phyloP scores from a whole-genome alignment of 2,888 invertebrate genomes.

The Xiphydria camelus region DNA sequence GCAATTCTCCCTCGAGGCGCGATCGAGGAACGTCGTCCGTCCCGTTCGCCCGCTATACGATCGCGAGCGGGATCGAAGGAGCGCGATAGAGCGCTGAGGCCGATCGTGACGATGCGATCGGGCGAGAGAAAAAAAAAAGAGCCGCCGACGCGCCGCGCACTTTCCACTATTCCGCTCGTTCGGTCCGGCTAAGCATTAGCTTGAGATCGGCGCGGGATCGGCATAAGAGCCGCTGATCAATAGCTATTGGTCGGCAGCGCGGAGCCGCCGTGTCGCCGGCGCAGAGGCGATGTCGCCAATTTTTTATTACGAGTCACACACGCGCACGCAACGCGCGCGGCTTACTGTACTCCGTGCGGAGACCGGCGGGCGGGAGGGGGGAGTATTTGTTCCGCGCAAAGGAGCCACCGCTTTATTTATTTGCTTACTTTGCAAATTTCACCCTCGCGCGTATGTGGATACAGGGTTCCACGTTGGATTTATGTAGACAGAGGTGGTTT shows the following conservation, averaged over 20 bases:
- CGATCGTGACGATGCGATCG: not conserved
- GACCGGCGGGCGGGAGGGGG: slow-evolving; percentile 12
- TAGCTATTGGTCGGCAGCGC: slow-evolving; percentile 42
- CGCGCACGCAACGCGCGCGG: slow-evolving; percentile 23
- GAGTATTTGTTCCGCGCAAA: too few species aligned
- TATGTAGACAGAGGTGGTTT: too few species aligned
- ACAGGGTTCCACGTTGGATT: slow-evolving; percentile 24
- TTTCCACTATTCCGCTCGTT: not conserved
- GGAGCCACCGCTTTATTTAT: too few species aligned
- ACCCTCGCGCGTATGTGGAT: slow-evolving; percentile 25
- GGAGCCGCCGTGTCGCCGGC: slow-evolving; percentile 41
- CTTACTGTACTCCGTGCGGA: too few species aligned
- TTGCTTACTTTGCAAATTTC: slow-evolving; percentile 23
- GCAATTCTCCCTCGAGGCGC: too few species aligned
- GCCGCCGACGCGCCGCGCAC: not conserved
- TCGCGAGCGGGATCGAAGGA: not conserved
- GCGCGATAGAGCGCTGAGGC: not conserved
- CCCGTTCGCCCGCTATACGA: not conserved
- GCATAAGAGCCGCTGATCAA: slow-evolving; percentile 37
- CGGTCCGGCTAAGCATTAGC: slow-evolving; percentile 2
- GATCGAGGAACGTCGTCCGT: too few species aligned
- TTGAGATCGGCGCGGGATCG: slow-evolving; percentile 25
- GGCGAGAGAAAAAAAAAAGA: too few species aligned
- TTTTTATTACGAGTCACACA: slow-evolving; percentile 26
- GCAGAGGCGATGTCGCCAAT: slow-evolving; percentile 45